phyloP scores from a whole-genome alignment of 2,797 vertebrate species.

The Crenuchus spilurus region DNA sequence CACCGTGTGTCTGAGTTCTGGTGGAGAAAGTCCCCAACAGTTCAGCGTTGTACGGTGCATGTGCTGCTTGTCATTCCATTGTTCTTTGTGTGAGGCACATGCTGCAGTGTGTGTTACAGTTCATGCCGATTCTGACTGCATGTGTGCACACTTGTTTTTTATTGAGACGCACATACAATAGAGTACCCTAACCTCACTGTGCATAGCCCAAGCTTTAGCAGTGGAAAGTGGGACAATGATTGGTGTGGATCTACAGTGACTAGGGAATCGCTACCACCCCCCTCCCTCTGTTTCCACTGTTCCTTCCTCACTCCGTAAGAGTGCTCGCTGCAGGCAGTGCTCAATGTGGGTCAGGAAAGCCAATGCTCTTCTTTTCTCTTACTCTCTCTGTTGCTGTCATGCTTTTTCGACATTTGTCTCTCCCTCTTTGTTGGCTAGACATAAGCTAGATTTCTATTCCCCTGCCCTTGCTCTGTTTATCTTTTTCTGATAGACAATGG shows the following conservation, averaged over 20 bases:
- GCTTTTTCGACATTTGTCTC: constrained; percentile 26
- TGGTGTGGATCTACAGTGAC: constrained; percentile 67
- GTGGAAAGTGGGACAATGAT: constrained; percentile 52
- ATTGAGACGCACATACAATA: constrained; percentile 59
- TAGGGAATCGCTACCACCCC: constrained; percentile 47
- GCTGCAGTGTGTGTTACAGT: constrained; percentile 36
- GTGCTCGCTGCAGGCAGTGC: constrained; percentile 74
- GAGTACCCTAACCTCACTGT: constrained; percentile 59
- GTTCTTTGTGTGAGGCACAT: constrained; percentile 43
- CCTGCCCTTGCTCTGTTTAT: not conserved
- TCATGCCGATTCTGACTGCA: not conserved
- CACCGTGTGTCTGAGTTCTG: not conserved
- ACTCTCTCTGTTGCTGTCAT: constrained; percentile 42
- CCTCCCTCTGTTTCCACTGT: constrained; percentile 17
- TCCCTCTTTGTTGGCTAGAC: not conserved
- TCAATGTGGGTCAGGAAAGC: constrained; percentile 82
- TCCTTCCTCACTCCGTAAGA: constrained; percentile 43
- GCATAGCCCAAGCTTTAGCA: constrained; percentile 40
- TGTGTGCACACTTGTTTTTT: constrained; percentile 58
- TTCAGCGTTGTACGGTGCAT: constrained; percentile 1
- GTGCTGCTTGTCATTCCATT: constrained; percentile 18
- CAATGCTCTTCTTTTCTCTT: constrained; percentile 61
- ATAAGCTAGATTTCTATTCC: not conserved
- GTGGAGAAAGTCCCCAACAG: not conserved
- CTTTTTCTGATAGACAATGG: constrained; percentile 5